Base-by-base conservation (phyloP, 2,888 invertebrate genomes). In the Merodon equestris region DNA sequence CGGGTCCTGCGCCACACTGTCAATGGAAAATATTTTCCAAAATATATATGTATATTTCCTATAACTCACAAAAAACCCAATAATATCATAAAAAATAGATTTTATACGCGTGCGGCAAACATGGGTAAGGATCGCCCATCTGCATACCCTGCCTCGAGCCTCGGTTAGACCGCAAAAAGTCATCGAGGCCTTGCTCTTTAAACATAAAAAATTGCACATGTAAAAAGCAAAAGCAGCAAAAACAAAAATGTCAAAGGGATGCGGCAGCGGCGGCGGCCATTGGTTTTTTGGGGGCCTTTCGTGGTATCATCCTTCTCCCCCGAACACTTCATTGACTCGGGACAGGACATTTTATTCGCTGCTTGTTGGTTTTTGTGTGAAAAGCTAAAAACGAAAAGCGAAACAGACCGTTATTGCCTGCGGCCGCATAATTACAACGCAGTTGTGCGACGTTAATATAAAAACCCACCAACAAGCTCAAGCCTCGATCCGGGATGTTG, bases 341-440 rank as follows among this genome's bases (percentile, higher is more conserved):
- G 3, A 27, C 27, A 27, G 27, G 27, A 27, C 27, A 27, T 27
- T 27, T 27, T 27, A 76, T 40, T 66, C 50, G 61, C 51, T 64
- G 53, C 53, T 44, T 56, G 66, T 54, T 19, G 18, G 61, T 58
- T 70, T 56, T 34, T 58, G 34, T 15, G 36, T 1, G 54, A 56
- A 7, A 27, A 27, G 27, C 27, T 27, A 27, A 27, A 27, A 27
- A 27, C 7, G 27, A 27, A 27, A 27, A 2, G 27, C 27, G 47
- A 54, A 53, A 38, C 64, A 75, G 58, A 51, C 12, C 51, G 48
- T 50, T 66, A 70, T 60, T 57, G 76, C 76, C 72, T 72, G 76
- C 19, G 76, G 76, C 72, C 61, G 76, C 76, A 72, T 77, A 72
- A 77, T 77, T 72, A 77, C 72, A 77, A 67, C 76, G 67, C 72